These are phyloP conservation scores for Andrena chrysosceles DNA, from an alignment of 2,888 invertebrate genomes.

Conservation along the genomic window DNA sequence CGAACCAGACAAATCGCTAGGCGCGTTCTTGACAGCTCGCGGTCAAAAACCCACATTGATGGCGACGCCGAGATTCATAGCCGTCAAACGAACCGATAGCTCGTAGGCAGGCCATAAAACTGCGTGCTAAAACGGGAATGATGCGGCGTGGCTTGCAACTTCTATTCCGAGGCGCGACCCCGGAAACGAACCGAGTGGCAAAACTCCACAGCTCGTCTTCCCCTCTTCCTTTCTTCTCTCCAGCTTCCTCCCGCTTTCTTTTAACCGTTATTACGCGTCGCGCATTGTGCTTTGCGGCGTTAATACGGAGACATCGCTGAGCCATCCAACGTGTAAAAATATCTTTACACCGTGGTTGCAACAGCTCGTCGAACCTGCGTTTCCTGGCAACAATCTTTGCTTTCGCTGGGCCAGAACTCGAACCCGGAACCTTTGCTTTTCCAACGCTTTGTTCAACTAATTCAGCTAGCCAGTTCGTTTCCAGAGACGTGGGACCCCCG, in stretches of 20 bases:
- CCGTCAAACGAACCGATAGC: slow-evolving; percentile 77
- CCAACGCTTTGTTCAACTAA: background rate
- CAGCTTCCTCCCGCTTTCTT: slow-evolving; percentile 60
- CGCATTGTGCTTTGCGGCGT: slow-evolving; percentile 72
- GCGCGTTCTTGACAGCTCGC: slow-evolving; percentile 47
- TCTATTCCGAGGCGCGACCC: slow-evolving; percentile 82
- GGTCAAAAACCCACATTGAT: slow-evolving; percentile 63
- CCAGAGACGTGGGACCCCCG: background rate
- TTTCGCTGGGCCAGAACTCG: slow-evolving; percentile 13
- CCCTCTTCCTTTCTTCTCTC: slow-evolving; percentile 10
- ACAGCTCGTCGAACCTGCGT: background rate
- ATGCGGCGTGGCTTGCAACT: slow-evolving; percentile 80
- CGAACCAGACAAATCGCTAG: slow-evolving; percentile 36
- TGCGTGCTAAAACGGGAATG: slow-evolving; percentile 78
- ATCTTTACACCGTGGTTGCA: slow-evolving; percentile 50
- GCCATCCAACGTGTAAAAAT: slow-evolving; percentile 59
- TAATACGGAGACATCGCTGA: slow-evolving; percentile 64
- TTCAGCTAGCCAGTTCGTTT: slow-evolving; percentile 34
- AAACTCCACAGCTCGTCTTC: slow-evolving; percentile 56
- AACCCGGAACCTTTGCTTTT: background rate
- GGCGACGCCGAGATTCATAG: slow-evolving; percentile 71
- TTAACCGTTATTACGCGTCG: slow-evolving; percentile 70
- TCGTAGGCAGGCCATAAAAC: slow-evolving; percentile 81
- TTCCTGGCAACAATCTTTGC: background rate
- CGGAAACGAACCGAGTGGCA: slow-evolving; percentile 80